Percentiles rank a stretch among this genome's conserved stretches.
Conservation (phyloP, 1,140 invertebrate species). For the Dufourea novaeangliae region DNA sequence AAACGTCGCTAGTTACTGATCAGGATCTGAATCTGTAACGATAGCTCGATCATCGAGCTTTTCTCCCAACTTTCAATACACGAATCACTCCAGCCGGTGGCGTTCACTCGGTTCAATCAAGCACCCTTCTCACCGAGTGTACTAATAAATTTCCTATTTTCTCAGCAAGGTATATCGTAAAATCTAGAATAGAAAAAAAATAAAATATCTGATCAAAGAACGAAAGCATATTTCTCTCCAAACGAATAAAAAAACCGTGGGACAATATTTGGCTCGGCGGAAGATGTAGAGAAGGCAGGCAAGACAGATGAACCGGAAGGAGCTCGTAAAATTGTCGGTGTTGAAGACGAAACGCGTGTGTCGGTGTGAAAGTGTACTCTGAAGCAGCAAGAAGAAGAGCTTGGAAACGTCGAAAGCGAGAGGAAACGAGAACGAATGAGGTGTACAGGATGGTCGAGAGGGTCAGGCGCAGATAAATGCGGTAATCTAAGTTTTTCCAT, state of each 20-base stretch:
- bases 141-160: too few relatives aligned
- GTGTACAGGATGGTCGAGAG: conserved; percentile 11
- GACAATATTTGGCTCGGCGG: conserved; percentile 16
- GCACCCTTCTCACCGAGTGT: too few relatives aligned
- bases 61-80: too few relatives aligned
- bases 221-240: background rate
- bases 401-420: conserved; percentile 27
- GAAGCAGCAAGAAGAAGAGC: background rate
- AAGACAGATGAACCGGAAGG: conserved; percentile 24
- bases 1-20: too few relatives aligned
- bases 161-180: background rate
- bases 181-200: background rate
- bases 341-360: conserved; percentile 36
- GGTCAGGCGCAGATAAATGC: conserved; percentile 64
- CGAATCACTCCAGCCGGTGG: too few relatives aligned
- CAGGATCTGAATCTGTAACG: too few relatives aligned
- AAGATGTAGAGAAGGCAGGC: background rate
- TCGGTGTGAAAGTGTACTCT: background rate
- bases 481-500: conserved; percentile 72
- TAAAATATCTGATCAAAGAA: background rate
- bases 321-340: conserved; percentile 51
- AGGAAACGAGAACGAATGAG: conserved; percentile 24
- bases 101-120: too few relatives aligned
- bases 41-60: too few relatives aligned
- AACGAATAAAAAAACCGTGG: background rate